These are phyloP conservation scores for Semnornis frantzii DNA, from an alignment of 2,113 vertebrate genomes.

Conservation along the genomic window DNA sequence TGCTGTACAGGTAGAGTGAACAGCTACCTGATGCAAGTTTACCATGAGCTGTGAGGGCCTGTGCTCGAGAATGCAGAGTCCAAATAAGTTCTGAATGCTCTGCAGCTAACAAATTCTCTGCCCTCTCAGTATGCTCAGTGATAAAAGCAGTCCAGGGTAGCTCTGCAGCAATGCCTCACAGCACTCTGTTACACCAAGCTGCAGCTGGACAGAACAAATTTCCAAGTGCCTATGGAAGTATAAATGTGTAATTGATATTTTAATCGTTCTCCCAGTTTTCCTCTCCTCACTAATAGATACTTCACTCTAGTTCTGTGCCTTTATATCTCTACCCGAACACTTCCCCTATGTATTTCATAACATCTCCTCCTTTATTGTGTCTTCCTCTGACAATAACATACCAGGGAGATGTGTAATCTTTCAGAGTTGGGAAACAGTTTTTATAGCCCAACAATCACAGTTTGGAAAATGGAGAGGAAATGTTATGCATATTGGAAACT, in stretches of 20 bases:
- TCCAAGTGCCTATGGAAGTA: neutral
- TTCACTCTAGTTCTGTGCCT: neutral
- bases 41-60: neutral
- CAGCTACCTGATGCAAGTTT: neutral
- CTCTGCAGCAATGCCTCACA: neutral
- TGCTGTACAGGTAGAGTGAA: neutral
- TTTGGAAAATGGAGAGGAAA: neutral
- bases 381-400: neutral
- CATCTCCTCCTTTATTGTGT: neutral
- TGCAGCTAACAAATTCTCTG: neutral
- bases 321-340: neutral
- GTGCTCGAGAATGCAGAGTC: neutral
- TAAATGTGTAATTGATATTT: neutral
- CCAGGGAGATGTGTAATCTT: neutral
- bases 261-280: neutral
- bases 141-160: neutral
- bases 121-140: neutral
- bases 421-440: neutral
- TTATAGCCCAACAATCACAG: neutral
- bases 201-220: neutral
- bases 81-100: neutral
- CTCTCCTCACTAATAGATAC: neutral
- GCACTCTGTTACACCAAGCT: neutral
- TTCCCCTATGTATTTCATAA: neutral
- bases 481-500: neutral